A percentile compares a stretch with the other conserved stretches of the same genome.
Conservation (phyloP, 2,113 vertebrate species). For the Corydoras sp. region DNA sequence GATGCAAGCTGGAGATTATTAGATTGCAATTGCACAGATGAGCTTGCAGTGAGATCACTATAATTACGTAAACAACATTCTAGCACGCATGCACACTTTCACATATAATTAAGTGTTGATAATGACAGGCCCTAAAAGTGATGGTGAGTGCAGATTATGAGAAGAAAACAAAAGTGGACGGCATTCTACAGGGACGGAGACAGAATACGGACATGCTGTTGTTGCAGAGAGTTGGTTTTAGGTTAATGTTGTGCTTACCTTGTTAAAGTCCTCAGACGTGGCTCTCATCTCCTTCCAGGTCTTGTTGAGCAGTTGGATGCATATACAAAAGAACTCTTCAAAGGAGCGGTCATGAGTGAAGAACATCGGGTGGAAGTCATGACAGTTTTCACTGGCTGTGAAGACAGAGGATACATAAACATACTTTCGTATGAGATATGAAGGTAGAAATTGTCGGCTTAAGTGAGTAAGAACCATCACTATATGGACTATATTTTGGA, state of each 20-base stretch:
- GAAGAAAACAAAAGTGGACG: neutral
- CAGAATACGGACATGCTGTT: neutral
- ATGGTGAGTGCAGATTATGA: neutral
- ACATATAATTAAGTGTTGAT: conserved; percentile 7
- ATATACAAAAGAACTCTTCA: conserved; percentile 98
- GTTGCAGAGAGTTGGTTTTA: neutral
- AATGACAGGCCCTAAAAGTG: neutral
- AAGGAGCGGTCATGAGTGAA: conserved; percentile 95
- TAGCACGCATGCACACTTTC: conserved; percentile 2
- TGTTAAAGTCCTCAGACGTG: conserved; percentile 97
- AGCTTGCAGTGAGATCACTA: conserved; percentile 27
- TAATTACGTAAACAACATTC: conserved; percentile 33
- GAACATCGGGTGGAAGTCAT: conserved; percentile 99
- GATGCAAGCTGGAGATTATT: conserved; percentile 10
- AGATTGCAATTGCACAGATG: conserved; percentile 1
- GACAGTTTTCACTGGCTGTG: conserved; percentile 96
- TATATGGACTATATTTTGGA: no score
- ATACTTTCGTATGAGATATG: neutral
- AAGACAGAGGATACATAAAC: conserved; percentile 34
- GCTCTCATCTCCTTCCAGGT: conserved; percentile 99
- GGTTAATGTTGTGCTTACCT: conserved; percentile 65
- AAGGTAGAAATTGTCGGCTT: no score
- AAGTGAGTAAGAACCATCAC: no score
- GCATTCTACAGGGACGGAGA: neutral
- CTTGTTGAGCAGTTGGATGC: conserved; percentile 98